phyloP scores from a whole-genome alignment of 2,888 invertebrate genomes.

The Eugnorisma glareosa region DNA sequence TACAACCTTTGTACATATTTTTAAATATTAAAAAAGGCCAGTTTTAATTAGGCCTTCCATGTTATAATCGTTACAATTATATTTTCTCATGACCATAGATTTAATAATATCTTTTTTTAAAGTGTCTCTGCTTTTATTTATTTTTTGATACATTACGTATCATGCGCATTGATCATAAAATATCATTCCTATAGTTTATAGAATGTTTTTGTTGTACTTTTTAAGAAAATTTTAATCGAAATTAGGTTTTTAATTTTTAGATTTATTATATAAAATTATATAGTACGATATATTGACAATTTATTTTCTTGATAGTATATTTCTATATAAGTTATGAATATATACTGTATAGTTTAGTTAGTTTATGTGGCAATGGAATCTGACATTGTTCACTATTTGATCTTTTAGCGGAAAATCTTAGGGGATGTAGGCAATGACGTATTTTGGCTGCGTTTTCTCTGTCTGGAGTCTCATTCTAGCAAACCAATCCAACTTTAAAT shows the following conservation, averaged over 20 bases:
- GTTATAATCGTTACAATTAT: constrained; percentile 35
- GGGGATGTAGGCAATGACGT: neutral
- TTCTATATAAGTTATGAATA: constrained; percentile 54
- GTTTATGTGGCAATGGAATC: constrained; percentile 23
- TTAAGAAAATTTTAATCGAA: constrained; percentile 65
- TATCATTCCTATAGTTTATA: constrained; percentile 82
- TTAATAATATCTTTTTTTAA: constrained; percentile 36
- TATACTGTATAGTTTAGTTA: constrained; percentile 42
- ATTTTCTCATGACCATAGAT: constrained; percentile 51
- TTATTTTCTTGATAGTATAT: constrained; percentile 59
- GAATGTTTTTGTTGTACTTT: constrained; percentile 70
- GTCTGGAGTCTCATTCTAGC: neutral
- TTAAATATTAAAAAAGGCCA: constrained; percentile 20
- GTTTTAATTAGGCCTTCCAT: constrained; percentile 7
- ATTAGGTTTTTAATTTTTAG: constrained; percentile 53
- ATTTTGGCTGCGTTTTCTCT: neutral
- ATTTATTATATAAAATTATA: constrained; percentile 35
- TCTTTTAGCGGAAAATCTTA: constrained; percentile 15
- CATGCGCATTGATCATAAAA: constrained; percentile 61
- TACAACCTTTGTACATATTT: constrained; percentile 33
- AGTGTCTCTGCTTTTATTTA: constrained; percentile 52
- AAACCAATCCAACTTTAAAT: neutral
- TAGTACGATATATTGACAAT: constrained; percentile 61
- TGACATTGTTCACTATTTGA: constrained; percentile 28
- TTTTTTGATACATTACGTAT: constrained; percentile 52